phyloP scores from a whole-genome alignment of 2,888 invertebrate genomes.

The Acleris emargana region DNA sequence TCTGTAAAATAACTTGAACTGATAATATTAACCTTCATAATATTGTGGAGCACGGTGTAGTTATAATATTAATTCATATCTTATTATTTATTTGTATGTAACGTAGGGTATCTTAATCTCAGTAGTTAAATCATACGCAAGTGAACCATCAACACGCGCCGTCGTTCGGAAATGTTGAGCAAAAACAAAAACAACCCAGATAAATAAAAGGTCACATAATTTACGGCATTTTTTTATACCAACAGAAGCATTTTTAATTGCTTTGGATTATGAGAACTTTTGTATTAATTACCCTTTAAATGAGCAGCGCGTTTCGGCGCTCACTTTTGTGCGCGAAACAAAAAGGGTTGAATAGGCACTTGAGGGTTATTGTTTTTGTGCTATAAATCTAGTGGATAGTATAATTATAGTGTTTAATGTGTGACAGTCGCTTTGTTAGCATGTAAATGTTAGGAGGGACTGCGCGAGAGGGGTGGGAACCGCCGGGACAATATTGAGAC shows the following conservation, averaged over 20 bases:
- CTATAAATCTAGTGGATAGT: constrained; percentile 78
- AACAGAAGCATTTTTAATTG: constrained; percentile 67
- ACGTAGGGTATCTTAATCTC: background rate
- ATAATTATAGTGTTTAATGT: constrained; percentile 79
- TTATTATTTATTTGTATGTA: too few relatives aligned
- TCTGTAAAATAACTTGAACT: too few relatives aligned
- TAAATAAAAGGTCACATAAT: constrained; percentile 57
- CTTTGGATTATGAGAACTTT: constrained; percentile 73
- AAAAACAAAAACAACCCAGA: constrained; percentile 22
- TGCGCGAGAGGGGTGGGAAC: constrained; percentile 75
- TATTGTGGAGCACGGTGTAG: too few relatives aligned
- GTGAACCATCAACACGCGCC: background rate
- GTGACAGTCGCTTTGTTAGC: constrained; percentile 78
- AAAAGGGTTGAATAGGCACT: constrained; percentile 70
- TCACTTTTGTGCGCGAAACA: constrained; percentile 54
- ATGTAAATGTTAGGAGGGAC: constrained; percentile 72
- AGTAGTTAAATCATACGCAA: background rate
- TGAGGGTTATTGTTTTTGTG: constrained; percentile 71
- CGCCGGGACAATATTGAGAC: constrained; percentile 64
- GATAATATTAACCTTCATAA: too few relatives aligned
- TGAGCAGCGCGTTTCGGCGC: constrained; percentile 68
- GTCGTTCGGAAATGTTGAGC: background rate
- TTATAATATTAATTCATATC: too few relatives aligned
- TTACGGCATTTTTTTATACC: constrained; percentile 55
- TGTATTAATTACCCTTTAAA: constrained; percentile 79